Evolutionary conservation across 2,888 invertebrate genomes (phyloP), one percentile per base, ranked within the genome.

Genomic region (Teleiodes luculella): DNA sequence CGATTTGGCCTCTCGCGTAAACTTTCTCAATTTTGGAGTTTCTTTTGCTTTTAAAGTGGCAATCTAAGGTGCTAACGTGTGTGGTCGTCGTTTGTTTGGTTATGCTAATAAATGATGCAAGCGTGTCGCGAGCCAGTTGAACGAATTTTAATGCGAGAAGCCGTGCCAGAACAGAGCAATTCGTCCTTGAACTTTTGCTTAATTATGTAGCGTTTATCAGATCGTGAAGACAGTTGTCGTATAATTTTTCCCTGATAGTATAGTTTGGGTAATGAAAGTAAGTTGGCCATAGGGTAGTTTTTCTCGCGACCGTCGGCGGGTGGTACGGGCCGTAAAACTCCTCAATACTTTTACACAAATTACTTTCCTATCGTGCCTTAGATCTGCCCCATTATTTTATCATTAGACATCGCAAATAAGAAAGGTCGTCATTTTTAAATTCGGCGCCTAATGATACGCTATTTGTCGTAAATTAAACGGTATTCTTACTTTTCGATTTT

Each of bases 311-410:
- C 68, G 73, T 57, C 73, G 80, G 84, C 74, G 86, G 78, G 59
- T 86, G 87, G 87, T 83, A 87, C 87, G 80, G 66, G 63, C 61
- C 64, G 74, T 77, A 63, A 45, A 73, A 70, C 70, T 70, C 76
- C 73, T 75, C 74, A 73, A 76, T 73, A 62, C 65, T 83, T 87
- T 86, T 81, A 84, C 71, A 85, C 80, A 86, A 86, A 88, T 87
- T 86, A 86, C 83, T 81, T 86, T 87, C 76, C 87, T 87, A 86
- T 87, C 88, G 86, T 87, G 86, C 77, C 77, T 72, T 75, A 80
- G 78, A 86, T 86, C 86, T 76, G 72, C 71, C 79, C 83, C 77
- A 89, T 89, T 89, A 89, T 88, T 83, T 85, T 84, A 83, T 82
- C 88, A 87, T 89, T 88, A 86, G 79, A 70, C 70, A 72, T 79